A percentile compares a stretch with the other conserved stretches of the same genome.
phyloP scores from a whole-genome alignment of 2,113 vertebrate genomes.

The Canis aureus region DNA sequence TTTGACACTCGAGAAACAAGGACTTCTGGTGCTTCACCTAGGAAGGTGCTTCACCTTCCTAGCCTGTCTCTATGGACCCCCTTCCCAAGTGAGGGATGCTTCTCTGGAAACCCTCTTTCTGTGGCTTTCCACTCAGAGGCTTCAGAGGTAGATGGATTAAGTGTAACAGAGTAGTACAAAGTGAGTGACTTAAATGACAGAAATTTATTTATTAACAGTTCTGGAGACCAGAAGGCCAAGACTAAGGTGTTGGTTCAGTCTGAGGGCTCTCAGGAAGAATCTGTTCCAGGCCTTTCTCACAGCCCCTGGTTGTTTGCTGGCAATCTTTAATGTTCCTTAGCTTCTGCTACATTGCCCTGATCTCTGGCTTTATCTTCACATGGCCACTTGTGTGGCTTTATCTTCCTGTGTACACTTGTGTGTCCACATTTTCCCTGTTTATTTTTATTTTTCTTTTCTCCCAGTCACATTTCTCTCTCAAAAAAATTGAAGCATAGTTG shows the following conservation, averaged over 20 bases:
- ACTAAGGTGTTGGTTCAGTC: not conserved
- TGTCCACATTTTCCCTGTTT: not conserved
- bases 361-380: not conserved
- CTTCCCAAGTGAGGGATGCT: not conserved
- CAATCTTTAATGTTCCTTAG: not conserved
- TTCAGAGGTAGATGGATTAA: not conserved
- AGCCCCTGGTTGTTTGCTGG: not conserved
- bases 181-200: not conserved
- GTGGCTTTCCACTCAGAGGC: not conserved
- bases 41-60: not conserved
- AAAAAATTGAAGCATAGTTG: not conserved
- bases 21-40: not conserved
- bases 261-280: not conserved
- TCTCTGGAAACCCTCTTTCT: not conserved
- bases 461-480: not conserved
- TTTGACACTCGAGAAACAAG: not conserved
- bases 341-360: not conserved
- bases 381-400: no score
- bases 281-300: not conserved
- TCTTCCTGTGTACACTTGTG: not conserved
- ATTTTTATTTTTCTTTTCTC: not conserved
- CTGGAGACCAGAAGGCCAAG: not conserved
- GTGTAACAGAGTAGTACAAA: not conserved
- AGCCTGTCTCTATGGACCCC: not conserved
- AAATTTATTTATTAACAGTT: not conserved